These are phyloP conservation scores for Drosophila subsilvestris DNA, from an alignment of 2,888 invertebrate species.

Conservation along the genomic window DNA sequence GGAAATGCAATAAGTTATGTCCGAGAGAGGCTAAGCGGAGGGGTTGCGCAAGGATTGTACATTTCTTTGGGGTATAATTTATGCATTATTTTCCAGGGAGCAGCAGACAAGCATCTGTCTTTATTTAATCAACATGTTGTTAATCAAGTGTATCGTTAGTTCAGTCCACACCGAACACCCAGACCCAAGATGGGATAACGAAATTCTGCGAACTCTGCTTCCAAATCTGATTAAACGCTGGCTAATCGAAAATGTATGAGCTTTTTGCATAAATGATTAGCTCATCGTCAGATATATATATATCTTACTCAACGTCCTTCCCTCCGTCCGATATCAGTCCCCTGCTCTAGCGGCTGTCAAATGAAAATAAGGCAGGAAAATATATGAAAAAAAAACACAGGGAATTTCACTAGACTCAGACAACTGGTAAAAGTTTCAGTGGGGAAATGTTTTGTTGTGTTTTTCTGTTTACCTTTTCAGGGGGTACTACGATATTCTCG, in stretches of 20 bases:
- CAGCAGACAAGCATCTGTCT: background rate
- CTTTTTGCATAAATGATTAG: constrained; percentile 69
- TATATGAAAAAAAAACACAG: constrained; percentile 19
- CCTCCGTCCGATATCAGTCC: background rate
- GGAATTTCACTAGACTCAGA: constrained; percentile 26
- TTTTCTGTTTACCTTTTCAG: background rate
- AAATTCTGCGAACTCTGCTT: constrained; percentile 26
- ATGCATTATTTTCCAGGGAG: constrained; percentile 70
- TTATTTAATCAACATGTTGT: constrained; percentile 16
- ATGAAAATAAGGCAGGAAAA: constrained; percentile 30
- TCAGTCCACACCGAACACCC: background rate
- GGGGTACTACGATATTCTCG: background rate
- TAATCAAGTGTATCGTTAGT: constrained; percentile 42
- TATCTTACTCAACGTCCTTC: background rate
- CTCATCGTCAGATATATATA: background rate
- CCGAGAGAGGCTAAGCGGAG: constrained; percentile 24
- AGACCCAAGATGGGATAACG: constrained; percentile 8
- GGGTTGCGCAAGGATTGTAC: constrained; percentile 44
- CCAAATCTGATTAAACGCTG: constrained; percentile 55
- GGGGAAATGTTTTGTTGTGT: constrained; percentile 16
- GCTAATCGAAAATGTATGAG: constrained; percentile 67
- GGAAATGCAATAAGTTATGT: constrained; percentile 74
- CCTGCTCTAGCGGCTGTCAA: constrained; percentile 12
- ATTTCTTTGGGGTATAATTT: constrained; percentile 65
- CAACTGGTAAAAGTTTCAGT: constrained; percentile 18